These are phyloP conservation scores for Coregonus clupeaformis DNA, from an alignment of 2,113 vertebrate genomes.

Conservation along the genomic window DNA sequence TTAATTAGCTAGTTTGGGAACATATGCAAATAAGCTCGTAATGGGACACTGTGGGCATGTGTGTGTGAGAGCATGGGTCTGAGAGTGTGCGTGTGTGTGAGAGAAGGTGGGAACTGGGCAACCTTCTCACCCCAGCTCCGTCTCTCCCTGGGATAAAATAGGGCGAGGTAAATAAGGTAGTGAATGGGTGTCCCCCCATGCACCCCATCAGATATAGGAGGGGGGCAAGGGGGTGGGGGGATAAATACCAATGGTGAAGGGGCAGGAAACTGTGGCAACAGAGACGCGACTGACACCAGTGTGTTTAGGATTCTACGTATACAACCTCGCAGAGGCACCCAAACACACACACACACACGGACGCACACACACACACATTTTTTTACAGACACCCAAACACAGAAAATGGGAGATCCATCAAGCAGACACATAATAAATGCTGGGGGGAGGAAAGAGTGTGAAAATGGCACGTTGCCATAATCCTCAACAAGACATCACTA, in stretches of 20 bases:
- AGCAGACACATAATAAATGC: background rate
- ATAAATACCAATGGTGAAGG: background rate
- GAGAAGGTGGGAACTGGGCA: slow-evolving; percentile 74
- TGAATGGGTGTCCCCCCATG: slow-evolving; percentile 46
- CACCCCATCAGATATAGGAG: background rate
- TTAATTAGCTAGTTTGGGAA: slow-evolving; percentile 59
- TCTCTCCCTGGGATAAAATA: slow-evolving; percentile 49
- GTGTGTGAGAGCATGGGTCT: background rate
- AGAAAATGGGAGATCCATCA: background rate
- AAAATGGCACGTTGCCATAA: slow-evolving; percentile 50
- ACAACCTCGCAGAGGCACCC: background rate
- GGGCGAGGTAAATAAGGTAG: slow-evolving; percentile 44
- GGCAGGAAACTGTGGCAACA: background rate
- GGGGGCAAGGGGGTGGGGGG: background rate
- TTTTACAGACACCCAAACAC: background rate
- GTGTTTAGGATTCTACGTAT: background rate
- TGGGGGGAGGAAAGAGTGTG: background rate
- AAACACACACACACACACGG: slow-evolving; percentile 31
- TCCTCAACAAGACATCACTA: slow-evolving; percentile 56
- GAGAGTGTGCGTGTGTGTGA: slow-evolving; percentile 41
- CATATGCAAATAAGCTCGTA: slow-evolving; percentile 58
- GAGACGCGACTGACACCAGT: background rate
- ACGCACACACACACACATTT: slow-evolving; percentile 12
- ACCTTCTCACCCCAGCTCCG: slow-evolving; percentile 74
- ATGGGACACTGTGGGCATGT: slow-evolving; percentile 38